Conservation (phyloP, 2,113 vertebrate species). For the Donacobius atricapilla region DNA sequence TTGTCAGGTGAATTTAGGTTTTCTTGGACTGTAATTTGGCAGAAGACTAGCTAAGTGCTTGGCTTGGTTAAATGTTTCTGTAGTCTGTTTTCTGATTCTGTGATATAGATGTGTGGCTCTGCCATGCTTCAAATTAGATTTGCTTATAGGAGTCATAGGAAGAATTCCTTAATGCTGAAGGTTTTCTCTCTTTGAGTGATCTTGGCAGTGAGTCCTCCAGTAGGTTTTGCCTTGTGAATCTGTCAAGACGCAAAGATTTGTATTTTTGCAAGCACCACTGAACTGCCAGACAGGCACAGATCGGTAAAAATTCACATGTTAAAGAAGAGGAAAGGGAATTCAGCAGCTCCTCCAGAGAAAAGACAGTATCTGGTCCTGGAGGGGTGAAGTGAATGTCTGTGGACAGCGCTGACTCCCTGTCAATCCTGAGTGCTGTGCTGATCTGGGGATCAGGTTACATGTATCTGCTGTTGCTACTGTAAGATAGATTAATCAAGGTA, state of each 20-base stretch:
- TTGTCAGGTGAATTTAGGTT: neutral
- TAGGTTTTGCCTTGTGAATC: neutral
- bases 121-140: neutral
- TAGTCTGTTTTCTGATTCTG: neutral
- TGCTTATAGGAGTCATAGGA: neutral
- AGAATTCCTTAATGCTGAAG: neutral
- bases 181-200: neutral
- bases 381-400: neutral
- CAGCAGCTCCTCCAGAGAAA: neutral
- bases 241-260: neutral
- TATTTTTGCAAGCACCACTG: neutral
- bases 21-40: neutral
- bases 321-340: neutral
- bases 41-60: neutral
- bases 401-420: neutral
- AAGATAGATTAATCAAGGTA: constrained; percentile 22
- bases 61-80: neutral
- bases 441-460: neutral
- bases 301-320: neutral
- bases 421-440: neutral
- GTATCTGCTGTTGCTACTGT: neutral
- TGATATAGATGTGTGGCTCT: neutral
- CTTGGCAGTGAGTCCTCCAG: neutral
- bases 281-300: neutral
- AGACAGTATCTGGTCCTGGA: neutral